A percentile compares a stretch with the other conserved stretches of the same genome.
These are phyloP conservation scores for Menidia menidia DNA, from an alignment of 2,797 vertebrate genomes.

Conservation along the genomic window DNA sequence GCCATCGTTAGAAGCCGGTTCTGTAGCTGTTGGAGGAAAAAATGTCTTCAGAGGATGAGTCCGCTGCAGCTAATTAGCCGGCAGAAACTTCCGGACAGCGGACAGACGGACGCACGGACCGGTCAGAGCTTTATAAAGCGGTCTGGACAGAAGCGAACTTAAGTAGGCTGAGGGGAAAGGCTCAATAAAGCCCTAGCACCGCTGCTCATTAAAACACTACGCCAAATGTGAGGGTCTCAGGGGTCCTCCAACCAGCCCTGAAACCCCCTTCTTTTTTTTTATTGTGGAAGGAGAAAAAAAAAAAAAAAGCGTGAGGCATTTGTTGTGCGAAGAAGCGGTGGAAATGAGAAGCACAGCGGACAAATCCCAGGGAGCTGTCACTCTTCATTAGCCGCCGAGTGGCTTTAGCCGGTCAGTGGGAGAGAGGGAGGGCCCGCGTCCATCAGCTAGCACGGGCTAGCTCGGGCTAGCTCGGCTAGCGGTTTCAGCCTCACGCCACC, in stretches of 20 bases:
- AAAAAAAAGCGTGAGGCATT: slow-evolving; percentile 66
- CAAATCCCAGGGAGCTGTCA: slow-evolving; percentile 83
- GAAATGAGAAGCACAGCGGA: slow-evolving; percentile 79
- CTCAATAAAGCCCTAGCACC: slow-evolving; percentile 60
- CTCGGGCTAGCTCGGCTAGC: slow-evolving; percentile 72
- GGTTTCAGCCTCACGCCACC: slow-evolving; percentile 55
- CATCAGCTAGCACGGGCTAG: slow-evolving; percentile 78
- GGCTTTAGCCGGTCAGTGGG: slow-evolving; percentile 76
- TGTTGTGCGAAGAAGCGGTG: slow-evolving; percentile 77
- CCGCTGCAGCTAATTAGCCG: slow-evolving; percentile 61
- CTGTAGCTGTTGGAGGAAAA: slow-evolving; percentile 58
- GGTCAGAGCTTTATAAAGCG: slow-evolving; percentile 58
- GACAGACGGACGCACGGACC: slow-evolving; percentile 50
- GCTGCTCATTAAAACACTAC: slow-evolving; percentile 74
- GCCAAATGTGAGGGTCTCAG: slow-evolving; percentile 68
- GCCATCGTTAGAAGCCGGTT: slow-evolving; percentile 50
- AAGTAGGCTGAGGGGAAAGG: slow-evolving; percentile 54
- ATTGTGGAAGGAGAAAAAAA: slow-evolving; percentile 42
- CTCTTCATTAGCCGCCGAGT: slow-evolving; percentile 81
- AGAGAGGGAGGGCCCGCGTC: slow-evolving; percentile 66
- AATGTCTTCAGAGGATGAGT: slow-evolving; percentile 49
- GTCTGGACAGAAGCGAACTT: slow-evolving; percentile 52
- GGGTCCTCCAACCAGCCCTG: slow-evolving; percentile 70
- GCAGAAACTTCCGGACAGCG: slow-evolving; percentile 55
- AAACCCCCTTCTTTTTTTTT: slow-evolving; percentile 60